Percentiles rank a stretch among this genome's conserved stretches.
Evolutionary conservation across 2,113 vertebrate species (phyloP).

Genomic region (Pygoscelis antarcticus): DNA sequence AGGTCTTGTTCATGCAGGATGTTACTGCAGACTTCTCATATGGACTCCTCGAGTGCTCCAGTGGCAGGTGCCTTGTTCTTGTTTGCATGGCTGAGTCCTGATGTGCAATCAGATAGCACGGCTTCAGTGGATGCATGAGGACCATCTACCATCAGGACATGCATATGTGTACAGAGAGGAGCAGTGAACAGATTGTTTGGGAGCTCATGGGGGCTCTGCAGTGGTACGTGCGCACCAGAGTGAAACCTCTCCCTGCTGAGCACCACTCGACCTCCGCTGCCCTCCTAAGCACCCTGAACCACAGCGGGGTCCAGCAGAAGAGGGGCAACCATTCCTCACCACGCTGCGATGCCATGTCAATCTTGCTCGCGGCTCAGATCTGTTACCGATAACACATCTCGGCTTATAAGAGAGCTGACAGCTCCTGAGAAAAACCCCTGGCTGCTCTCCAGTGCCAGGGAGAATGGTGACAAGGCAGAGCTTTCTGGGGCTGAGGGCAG

Average conservation of each 20-base stretch:
- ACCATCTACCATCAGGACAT: not conserved
- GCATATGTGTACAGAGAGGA: not conserved
- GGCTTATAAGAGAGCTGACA: constrained; percentile 10
- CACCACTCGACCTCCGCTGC: rapidly evolving
- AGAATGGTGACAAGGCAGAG: not conserved
- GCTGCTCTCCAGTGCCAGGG: not conserved
- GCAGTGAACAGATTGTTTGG: not conserved
- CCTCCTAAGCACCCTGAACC: not conserved
- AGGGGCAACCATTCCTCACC: not conserved
- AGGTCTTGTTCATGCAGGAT: not conserved
- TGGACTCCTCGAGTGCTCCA: not conserved
- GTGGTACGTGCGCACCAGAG: rapidly evolving
- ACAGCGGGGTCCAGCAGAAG: not conserved
- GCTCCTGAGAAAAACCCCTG: not conserved
- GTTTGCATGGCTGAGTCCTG: not conserved
- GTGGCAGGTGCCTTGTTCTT: not conserved
- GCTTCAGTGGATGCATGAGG: not conserved
- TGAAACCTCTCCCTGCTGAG: not conserved
- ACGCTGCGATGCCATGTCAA: rapidly evolving
- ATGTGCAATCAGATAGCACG: not conserved
- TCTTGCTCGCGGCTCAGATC: not conserved
- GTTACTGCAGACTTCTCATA: not conserved
- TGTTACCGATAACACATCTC: not conserved
- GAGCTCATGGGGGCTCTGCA: not conserved
- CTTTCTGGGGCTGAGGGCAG: not conserved